Conservation (phyloP, 2,113 vertebrate genomes). For the Centropristis striata region DNA sequence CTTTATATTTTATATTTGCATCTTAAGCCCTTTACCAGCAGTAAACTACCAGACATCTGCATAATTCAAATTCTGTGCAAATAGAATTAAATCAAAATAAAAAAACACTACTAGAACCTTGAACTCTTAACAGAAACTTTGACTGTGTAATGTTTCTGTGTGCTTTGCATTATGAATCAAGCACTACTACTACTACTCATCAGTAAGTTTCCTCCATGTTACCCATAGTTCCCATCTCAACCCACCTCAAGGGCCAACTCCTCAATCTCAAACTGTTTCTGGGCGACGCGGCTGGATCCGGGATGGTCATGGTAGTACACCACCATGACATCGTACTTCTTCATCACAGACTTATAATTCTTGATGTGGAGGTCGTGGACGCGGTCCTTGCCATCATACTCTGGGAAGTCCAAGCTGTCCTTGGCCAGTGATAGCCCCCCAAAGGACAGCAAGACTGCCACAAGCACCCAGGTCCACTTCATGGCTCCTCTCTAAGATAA, state of each 20-base stretch:
- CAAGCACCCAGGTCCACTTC: constrained; percentile 86
- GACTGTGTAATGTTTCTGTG: background rate
- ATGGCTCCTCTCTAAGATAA: constrained; percentile 76
- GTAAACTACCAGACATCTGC: background rate
- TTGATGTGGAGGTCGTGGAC: constrained; percentile 89
- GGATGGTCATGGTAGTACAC: constrained; percentile 92
- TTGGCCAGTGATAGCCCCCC: constrained; percentile 79
- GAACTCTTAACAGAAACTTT: background rate
- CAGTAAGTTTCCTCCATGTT: background rate
- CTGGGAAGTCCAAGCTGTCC: constrained; percentile 89
- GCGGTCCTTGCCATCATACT: constrained; percentile 92
- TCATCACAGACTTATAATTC: constrained; percentile 93
- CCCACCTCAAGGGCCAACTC: constrained; percentile 93
- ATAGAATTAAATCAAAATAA: background rate
- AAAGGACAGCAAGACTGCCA: constrained; percentile 80
- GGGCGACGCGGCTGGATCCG: constrained; percentile 88
- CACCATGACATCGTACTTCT: constrained; percentile 92
- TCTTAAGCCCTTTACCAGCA: background rate
- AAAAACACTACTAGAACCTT: background rate
- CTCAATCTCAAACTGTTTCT: constrained; percentile 91
- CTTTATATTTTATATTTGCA: background rate
- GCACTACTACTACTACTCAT: background rate
- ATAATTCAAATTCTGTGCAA: background rate
- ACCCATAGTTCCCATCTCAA: constrained; percentile 41
- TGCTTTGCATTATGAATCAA: constrained; percentile 10